Conservation (phyloP, 2,888 invertebrate genomes). For the Escarpia spicata region DNA sequence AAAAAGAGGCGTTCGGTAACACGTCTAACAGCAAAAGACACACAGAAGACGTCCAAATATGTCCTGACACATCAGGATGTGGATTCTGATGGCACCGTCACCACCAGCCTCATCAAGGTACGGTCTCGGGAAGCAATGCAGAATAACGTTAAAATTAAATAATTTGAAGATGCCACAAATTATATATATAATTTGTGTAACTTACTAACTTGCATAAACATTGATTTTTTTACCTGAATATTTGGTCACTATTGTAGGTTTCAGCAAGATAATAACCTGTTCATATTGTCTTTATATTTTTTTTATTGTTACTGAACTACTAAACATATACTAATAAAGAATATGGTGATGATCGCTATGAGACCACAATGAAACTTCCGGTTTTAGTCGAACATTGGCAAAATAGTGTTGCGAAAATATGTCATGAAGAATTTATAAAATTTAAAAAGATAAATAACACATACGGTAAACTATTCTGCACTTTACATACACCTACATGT, state of each 20-base stretch:
- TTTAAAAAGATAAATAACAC: not conserved
- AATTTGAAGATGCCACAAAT: not conserved
- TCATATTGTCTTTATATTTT: too few species aligned
- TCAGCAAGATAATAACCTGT: too few species aligned
- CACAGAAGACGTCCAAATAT: conserved; percentile 81
- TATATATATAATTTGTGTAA: not conserved
- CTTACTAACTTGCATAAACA: too few species aligned
- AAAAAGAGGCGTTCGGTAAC: conserved; percentile 83
- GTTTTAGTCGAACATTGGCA: not conserved
- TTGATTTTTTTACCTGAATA: too few species aligned
- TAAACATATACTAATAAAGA: too few species aligned
- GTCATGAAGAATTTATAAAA: not conserved
- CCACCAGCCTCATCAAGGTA: conserved; percentile 90
- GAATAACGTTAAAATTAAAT: too few species aligned
- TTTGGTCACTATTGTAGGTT: too few species aligned
- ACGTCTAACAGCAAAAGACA: conserved; percentile 81
- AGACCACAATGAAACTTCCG: too few species aligned
- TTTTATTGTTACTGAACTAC: too few species aligned
- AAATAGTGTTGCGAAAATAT: not conserved
- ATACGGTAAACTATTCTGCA: not conserved
- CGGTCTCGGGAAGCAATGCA: not conserved
- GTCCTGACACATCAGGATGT: conserved; percentile 91
- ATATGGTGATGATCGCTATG: too few species aligned
- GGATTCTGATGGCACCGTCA: conserved; percentile 90
- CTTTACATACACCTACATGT: not conserved